Evolutionary conservation across 2,888 invertebrate genomes (phyloP), one percentile per base, ranked within the genome.

Genomic region (Arctia plantaginis): DNA sequence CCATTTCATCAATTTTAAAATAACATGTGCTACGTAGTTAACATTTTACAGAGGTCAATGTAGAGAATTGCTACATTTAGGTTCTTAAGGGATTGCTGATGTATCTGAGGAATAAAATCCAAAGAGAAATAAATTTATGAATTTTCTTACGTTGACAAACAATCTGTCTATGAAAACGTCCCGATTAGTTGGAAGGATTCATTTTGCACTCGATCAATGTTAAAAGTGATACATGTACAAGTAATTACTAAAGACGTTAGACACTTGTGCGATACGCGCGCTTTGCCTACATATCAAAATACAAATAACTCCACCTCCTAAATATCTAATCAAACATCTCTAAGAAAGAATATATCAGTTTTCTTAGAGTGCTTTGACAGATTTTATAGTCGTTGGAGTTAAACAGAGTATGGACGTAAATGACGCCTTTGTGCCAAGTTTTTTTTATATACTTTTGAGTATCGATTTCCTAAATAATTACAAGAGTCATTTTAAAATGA

Each of bases 361-460:
- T 94, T 94, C 92, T 94, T 94, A 94, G 94, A 94, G 94, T 90
- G 91, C 88, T 94, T 95, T 94, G 95, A 93, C 93, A 88, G 90
- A 91, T 90, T 91, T 89, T 89, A 89, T 90, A 90, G 90, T 87
- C 83, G 88, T 83, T 88, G 92, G 94, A 94, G 94, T 93, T 87
- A 85, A 88, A 94, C 95, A 95, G 95, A 95, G 95, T 95, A 94
- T 93, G 94, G 95, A 95, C 94, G 93, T 93, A 88, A 90, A 89
- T 84, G 80, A 92, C 93, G 95, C 95, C 95, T 94, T 95, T 92
- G 95, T 95, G 95, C 95, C 95, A 95, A 95, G 95, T 95, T 94
- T 95, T 93, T n/a, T 95, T 90, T 92, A 86, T 91, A 91, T 88
- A 62, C 18, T 15, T 90, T 90, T 92, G 93, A 95, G 94, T 93